Evolutionary conservation across 2,888 invertebrate genomes (phyloP).

Genomic region (Brenthis ino): DNA sequence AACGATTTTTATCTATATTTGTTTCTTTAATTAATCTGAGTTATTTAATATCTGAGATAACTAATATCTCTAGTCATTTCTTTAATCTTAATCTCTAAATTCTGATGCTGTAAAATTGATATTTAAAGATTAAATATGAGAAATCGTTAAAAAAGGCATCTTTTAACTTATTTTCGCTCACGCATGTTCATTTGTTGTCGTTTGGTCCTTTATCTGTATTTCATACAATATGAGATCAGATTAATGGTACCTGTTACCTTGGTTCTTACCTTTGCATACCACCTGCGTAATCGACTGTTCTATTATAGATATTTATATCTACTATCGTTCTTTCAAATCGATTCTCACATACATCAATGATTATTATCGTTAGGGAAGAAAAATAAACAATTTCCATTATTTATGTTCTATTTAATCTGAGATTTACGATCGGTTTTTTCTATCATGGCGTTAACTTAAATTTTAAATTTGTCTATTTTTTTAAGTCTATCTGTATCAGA

Average conservation of each 20-base stretch:
- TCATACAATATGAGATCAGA: slow-evolving; percentile 59
- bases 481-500: no score
- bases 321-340: slow-evolving; percentile 34
- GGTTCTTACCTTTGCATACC: slow-evolving; percentile 53
- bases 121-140: slow-evolving; percentile 6
- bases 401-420: slow-evolving; percentile 3
- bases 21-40: no score
- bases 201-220: slow-evolving; percentile 60
- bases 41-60: no score
- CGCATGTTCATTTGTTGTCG: slow-evolving; percentile 77
- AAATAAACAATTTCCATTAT: slow-evolving; percentile 15
- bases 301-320: slow-evolving; percentile 37
- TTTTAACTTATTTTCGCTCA: slow-evolving; percentile 47
- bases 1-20: no score
- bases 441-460: slow-evolving; percentile 13
- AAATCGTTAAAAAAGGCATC: slow-evolving; percentile 25
- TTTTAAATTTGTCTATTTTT: neutral
- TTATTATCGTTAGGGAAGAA: slow-evolving; percentile 30
- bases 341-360: slow-evolving; percentile 33
- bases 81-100: no score
- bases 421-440: slow-evolving; percentile 10
- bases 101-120: neutral
- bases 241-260: slow-evolving; percentile 46
- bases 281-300: slow-evolving; percentile 37
- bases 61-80: no score